Conservation (phyloP, 2,888 invertebrate species). For the Plusia festucae region DNA sequence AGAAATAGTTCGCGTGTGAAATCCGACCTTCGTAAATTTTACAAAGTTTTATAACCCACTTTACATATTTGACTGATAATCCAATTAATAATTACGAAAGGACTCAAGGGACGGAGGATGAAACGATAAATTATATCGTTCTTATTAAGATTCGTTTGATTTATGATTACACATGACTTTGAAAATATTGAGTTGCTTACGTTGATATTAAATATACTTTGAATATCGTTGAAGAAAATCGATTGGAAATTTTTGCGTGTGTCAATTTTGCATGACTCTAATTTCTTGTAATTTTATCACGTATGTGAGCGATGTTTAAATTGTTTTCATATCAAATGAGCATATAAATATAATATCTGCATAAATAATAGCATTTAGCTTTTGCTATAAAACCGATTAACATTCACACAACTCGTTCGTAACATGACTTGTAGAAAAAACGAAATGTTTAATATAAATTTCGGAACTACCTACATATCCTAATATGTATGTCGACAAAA, state of each 20-base stretch:
- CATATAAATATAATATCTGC: no score
- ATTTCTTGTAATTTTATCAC: neutral
- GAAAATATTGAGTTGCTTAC: neutral
- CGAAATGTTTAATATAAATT: neutral
- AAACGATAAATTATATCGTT: slow-evolving; percentile 14
- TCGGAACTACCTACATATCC: neutral
- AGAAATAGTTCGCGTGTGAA: slow-evolving; percentile 17
- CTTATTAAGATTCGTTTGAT: slow-evolving; percentile 29
- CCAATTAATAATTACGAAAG: slow-evolving; percentile 47
- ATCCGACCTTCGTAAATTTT: slow-evolving; percentile 10
- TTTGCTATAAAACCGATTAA: neutral
- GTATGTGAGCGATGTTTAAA: no score
- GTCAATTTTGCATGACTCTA: neutral
- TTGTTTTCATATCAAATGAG: no score
- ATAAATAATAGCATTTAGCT: neutral
- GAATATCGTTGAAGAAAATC: neutral
- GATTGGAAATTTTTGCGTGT: neutral
- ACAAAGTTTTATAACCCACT: slow-evolving; percentile 46
- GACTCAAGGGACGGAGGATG: slow-evolving; percentile 1
- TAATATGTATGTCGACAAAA: neutral
- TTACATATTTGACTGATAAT: slow-evolving; percentile 62
- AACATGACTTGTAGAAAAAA: neutral
- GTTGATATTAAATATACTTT: neutral
- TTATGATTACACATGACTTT: slow-evolving; percentile 25
- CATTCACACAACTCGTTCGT: neutral